Evolutionary conservation across 2,797 vertebrate species (phyloP).

Genomic region (Falco columbarius): DNA sequence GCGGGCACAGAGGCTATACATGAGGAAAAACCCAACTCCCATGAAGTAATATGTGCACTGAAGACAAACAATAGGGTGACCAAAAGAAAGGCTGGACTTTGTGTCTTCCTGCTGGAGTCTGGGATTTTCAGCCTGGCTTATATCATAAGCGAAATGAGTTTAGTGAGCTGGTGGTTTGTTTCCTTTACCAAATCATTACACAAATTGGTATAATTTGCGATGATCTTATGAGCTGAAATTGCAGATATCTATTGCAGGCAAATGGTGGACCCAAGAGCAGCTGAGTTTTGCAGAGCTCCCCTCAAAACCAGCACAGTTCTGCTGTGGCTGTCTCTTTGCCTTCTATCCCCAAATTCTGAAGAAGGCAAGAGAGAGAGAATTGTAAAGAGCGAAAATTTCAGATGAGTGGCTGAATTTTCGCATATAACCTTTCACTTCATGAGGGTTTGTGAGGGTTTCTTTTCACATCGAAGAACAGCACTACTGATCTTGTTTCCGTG

Average conservation of each 20-base stretch:
- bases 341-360: neutral
- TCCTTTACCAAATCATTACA: neutral
- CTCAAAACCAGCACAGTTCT: neutral
- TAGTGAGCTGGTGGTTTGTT: neutral
- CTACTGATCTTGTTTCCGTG: neutral
- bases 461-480: neutral
- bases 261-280: neutral
- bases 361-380: neutral
- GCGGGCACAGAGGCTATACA: neutral
- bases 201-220: neutral
- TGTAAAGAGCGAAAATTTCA: neutral
- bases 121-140: slow-evolving; percentile 10
- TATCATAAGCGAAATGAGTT: neutral
- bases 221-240: neutral
- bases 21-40: neutral
- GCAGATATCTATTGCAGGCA: neutral
- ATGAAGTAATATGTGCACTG: neutral
- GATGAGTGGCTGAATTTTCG: neutral
- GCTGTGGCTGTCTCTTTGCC: neutral
- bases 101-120: neutral
- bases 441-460: neutral
- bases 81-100: neutral
- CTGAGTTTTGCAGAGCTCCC: neutral
- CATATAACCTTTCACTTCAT: neutral
- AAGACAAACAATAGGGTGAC: neutral